Conservation (phyloP, 1,140 invertebrate genomes). For the Chrysoperla carnea region DNA sequence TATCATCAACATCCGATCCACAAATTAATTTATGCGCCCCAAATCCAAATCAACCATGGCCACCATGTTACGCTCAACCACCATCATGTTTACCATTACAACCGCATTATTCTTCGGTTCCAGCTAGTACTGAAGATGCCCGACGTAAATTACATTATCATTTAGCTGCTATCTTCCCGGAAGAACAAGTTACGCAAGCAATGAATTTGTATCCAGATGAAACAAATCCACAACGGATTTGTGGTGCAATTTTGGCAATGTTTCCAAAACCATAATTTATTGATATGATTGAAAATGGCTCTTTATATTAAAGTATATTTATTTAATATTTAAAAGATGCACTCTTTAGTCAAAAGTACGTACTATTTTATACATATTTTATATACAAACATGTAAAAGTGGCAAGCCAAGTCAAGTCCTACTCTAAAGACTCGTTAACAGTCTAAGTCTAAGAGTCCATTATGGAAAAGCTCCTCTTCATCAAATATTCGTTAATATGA, state of each 20-base stretch:
- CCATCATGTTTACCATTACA: conserved; percentile 2
- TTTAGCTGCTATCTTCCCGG: conserved; percentile 70
- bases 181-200: conserved; percentile 66
- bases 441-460: too few relatives aligned
- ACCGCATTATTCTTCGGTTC: conserved; percentile 21
- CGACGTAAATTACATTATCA: conserved; percentile 66
- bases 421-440: too few relatives aligned
- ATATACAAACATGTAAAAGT: not conserved
- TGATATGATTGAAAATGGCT: not conserved
- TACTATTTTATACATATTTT: not conserved
- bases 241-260: conserved; percentile 64
- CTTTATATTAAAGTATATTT: not conserved
- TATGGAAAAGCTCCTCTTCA: too few relatives aligned
- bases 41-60: conserved; percentile 1
- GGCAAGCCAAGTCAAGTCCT: too few relatives aligned
- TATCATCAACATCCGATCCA: conserved; percentile 41
- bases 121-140: conserved; percentile 38
- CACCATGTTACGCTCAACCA: conserved; percentile 9
- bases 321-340: not conserved
- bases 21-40: conserved; percentile 34
- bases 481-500: too few relatives aligned
- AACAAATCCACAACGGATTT: conserved; percentile 74
- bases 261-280: conserved; percentile 33
- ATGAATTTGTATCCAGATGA: conserved; percentile 76
- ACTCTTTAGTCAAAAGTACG: not conserved